phyloP scores from a whole-genome alignment of 2,888 invertebrate genomes.

The Drymonia ruficornis region DNA sequence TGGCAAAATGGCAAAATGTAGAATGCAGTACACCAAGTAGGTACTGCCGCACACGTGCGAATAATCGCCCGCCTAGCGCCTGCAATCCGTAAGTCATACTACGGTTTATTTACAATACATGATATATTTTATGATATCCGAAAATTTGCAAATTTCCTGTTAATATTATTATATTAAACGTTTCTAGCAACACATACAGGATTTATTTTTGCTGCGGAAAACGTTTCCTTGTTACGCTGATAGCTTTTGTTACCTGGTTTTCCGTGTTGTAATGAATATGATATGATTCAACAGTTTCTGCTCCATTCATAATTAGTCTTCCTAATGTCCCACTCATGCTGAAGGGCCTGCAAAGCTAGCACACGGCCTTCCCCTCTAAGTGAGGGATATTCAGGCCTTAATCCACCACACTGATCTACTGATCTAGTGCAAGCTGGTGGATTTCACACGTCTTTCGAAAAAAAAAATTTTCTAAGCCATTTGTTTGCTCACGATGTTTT shows the following conservation, averaged over 20 bases:
- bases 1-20: no score
- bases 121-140: slow-evolving; percentile 50
- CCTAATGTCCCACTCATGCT: no score
- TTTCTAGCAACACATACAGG: slow-evolving; percentile 9
- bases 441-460: no score
- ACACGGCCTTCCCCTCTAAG: no score
- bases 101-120: slow-evolving; percentile 54
- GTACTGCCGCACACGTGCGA: not conserved
- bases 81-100: slow-evolving; percentile 50
- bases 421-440: no score
- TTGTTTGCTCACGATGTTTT: no score
- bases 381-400: no score
- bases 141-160: slow-evolving; percentile 41
- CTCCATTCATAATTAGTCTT: not conserved
- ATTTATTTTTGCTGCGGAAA: slow-evolving; percentile 12
- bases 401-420: no score
- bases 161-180: slow-evolving; percentile 24
- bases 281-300: slow-evolving; percentile 5
- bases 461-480: no score
- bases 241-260: slow-evolving; percentile 7
- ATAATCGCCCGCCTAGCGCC: slow-evolving; percentile 15
- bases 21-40: no score
- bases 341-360: no score
- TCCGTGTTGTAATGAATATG: slow-evolving; percentile 2
- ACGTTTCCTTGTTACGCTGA: slow-evolving; percentile 11